Base-by-base conservation (phyloP, 2,888 invertebrate genomes). In the Eudasyphora cyanicolor region DNA sequence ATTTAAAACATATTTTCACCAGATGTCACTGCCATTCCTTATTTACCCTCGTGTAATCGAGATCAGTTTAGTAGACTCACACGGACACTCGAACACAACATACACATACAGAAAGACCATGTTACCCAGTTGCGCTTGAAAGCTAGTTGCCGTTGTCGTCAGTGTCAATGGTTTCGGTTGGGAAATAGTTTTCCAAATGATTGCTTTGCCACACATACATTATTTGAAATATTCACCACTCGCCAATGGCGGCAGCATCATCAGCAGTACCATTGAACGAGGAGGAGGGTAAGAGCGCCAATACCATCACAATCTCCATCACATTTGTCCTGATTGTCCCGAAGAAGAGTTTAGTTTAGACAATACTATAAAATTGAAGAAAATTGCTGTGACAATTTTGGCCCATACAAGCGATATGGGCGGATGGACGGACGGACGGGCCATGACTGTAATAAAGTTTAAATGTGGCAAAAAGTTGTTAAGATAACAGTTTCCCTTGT, bases 381-480 rank as follows among this genome's bases (percentile, higher is more conserved):
- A 78, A 81, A 81, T 84, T 81, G 51, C 69, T 81, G 35, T 81
- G 76, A 76, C 54, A 82, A 69, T 82, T 78, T 85, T 54, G 45
- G 38, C 64, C 8, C 29, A 57, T 42, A 4, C 49, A 21, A 42
- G 54, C 19, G 3, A 38, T 70, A 14, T 10, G 57, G 17, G 45
- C 29, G 71, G 17, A 14, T n/a, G 17, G 42, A 24, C 21, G 21
- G 6, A 4, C 35, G 70, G 70, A 71, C 10, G 74, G 21, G 57
- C 74, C 62, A 81, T 82, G 76, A 70, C 69, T 79, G 77, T 75
- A 79, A 45, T 45, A 73, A 79, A 79, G 78, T 84, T 81, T 81
- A 78, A 84, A 84, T 84, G 84, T 81, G 78, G 78, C 78, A 79
- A 81, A 67, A 84, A 81, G 51, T 79, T 73, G 81, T 81, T 79